These are phyloP conservation scores for Lasiurus cinereus DNA, from an alignment of 2,113 vertebrate species.

Conservation along the genomic window DNA sequence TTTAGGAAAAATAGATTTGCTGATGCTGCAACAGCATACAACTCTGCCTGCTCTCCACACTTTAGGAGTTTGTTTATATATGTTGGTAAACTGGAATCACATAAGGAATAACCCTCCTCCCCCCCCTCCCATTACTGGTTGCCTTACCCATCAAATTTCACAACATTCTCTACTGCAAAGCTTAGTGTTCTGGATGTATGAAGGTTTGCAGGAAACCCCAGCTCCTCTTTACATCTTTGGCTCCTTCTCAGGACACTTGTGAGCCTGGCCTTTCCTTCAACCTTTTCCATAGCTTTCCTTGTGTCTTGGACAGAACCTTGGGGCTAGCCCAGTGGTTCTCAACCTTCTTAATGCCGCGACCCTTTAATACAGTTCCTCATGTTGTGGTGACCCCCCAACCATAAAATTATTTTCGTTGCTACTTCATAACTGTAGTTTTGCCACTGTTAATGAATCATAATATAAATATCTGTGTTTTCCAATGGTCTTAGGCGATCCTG, in stretches of 20 bases:
- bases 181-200: neutral
- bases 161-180: neutral
- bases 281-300: neutral
- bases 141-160: neutral
- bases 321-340: neutral
- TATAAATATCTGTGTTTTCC: too few species aligned
- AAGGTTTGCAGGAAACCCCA: neutral
- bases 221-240: neutral
- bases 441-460: too few species aligned
- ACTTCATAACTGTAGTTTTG: too few species aligned
- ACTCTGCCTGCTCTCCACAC: neutral
- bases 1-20: constrained; percentile 58
- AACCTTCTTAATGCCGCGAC: too few species aligned
- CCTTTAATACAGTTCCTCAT: too few species aligned
- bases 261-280: neutral
- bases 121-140: neutral
- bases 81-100: neutral
- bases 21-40: neutral
- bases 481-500: too few species aligned
- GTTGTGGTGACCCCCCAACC: too few species aligned
- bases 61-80: neutral
- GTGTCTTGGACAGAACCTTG: neutral
- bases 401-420: too few species aligned
- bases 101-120: neutral
- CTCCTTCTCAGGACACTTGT: neutral